Evolutionary conservation across 92 coral and sea anemone genomes (phyloP), one percentile per base, ranked within the genome.

Genomic region (Actinostola sp.): DNA sequence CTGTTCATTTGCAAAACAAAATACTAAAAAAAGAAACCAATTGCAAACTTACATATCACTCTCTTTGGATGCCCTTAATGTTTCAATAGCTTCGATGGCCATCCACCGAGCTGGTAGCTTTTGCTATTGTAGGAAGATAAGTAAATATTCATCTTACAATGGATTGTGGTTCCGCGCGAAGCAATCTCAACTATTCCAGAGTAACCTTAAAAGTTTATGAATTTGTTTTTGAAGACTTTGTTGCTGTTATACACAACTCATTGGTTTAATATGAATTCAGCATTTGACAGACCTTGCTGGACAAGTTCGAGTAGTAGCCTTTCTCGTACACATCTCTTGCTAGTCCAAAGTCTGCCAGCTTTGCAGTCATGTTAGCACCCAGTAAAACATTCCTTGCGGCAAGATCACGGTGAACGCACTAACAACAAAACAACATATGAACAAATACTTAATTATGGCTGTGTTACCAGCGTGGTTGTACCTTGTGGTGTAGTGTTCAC

Each of bases 81-180:
- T 73, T 39, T 81, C 86, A 20, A 81, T 72, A 19, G 90, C 86
- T 75, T 86, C 90, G 14, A 86, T 71, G 0, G 90, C 78, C 90
- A 86, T 81, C 90, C 90, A 81, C 3, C 86, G 83, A 21, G 66
- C 50, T 4, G 86, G 90, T 26, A 86, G 51, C 43, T 68, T 81
- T 61, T 81, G 78, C 90, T 86, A 19, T 25, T 41, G 28, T 24
- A 68, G 21, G 41, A 28, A 35, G 3, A 16, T 23, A 49, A 46
- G 53, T 46, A 46, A 6, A 13, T 2, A 2, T 46, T 46, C 23
- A 13, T 19, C 3, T 2, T 13, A 46, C 19, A 19, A 11, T 36
- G 42, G 42, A 36, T 11, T 36, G 4, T 11, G 42, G 11, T 36
- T 11, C n/a, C n/a, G n/a, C n/a, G n/a, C n/a, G n/a, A n/a, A n/a